Evolutionary conservation across 1,140 invertebrate species (phyloP), one percentile per base, ranked within the genome.

Genomic region (Ctenoplectra terminalis): DNA sequence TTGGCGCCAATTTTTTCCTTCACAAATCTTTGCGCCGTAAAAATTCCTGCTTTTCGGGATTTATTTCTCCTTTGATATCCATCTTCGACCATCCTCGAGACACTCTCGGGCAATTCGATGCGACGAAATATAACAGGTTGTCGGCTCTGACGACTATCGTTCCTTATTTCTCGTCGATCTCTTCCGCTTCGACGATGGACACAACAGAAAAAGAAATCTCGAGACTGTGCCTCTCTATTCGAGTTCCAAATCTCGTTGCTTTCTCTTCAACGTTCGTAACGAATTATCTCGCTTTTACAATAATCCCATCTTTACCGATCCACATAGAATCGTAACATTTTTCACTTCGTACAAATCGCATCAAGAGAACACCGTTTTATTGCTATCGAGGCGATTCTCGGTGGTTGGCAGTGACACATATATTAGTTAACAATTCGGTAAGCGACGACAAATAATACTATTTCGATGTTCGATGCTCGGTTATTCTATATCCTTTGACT

Each of bases 111-210:
- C 81, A 9, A 74, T 52, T 54, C 71, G 71, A 63, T 70, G 71
- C 87, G 81, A 87, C 86, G 81, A 89, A 83, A 88, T 90, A 91
- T 90, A 91, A 91, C 89, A 90, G 89, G 66, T 91, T 89, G 73
- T 90, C 87, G 81, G 84, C 86, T 90, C 86, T 86, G 82, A 82
- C 85, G 83, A 81, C 69, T 66, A 81, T 82, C 76, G 60, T 85
- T 60, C 58, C 64, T 64, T 58, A 71, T 72, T 83, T 89, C 81
- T 82, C 86, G 72, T 66, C 58, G 40, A 58, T 34, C 26, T 40
- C 56, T 60, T 66, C 63, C 66, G 75, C 48, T 73, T 63, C 34
- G 54, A 76, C 77, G 63, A 46, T 37, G 29, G 37, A 76, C n/a
- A 56, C n/a, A 40, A 43, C 56, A 52, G 37, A 29, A 34, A 58